Evolutionary conservation across 2,888 invertebrate genomes (phyloP), one percentile per base, ranked within the genome.

Genomic region (Tromatobia lineatoria): DNA sequence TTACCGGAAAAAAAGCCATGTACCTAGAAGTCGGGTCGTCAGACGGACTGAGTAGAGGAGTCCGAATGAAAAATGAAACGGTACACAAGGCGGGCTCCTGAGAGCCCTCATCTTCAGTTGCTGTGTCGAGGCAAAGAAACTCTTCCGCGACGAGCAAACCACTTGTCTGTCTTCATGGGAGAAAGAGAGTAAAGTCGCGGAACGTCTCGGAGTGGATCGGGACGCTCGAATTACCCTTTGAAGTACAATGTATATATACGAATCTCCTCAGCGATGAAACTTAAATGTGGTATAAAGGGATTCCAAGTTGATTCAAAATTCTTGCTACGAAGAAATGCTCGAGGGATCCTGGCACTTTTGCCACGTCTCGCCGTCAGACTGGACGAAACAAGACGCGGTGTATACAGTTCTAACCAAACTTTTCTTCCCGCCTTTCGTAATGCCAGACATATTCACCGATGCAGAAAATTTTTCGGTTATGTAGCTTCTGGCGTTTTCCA

Each of bases 241-340:
- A 78, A 84, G 84, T 84, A 78, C 78, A 71, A 67, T 71, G 81
- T 81, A 84, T 81, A 81, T 79, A 75, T 69, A 84, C 66, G 61
- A 20, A 47, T 83, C 64, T 59, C 57, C 57, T 74, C 67, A 38
- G 38, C 64, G 73, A 78, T 52, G 54, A 66, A 81, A 75, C 75
- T 78, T 42, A 54, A 84, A 66, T 71, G 70, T 34, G 70, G 42
- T 13, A 75, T 78, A 78, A 79, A 78, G 70, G 71, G 66, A 71
- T 66, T 52, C 20, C 74, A 79, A 70, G 81, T 57, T 70, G 61
- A 78, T 71, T 78, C 18, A 50, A 50, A 66, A 66, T 71, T 78
- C 42, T 75, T 23, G 42, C 47, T 70, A 29, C 20, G 13, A 47
- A 29, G 70, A 71, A 75, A 69, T 52, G 61, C 29, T 42, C 3